Evolutionary conservation across 2,797 vertebrate species (phyloP), one percentile per base, ranked within the genome.

Genomic region (Melanotaenia nigrans): DNA sequence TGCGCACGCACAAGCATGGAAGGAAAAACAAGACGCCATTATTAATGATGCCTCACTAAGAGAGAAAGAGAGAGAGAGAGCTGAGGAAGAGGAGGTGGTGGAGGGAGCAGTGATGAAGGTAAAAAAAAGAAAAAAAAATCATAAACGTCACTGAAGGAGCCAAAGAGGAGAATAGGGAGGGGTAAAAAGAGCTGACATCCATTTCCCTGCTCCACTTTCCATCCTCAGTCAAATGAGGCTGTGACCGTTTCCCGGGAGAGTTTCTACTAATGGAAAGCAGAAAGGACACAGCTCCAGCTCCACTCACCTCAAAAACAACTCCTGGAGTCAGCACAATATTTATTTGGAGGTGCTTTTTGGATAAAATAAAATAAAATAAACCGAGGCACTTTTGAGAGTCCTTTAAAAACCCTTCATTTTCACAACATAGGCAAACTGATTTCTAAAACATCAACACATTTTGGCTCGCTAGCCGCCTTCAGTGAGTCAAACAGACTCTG

Each of bases 21-120:
- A 87, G 87, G 71, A 79, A 88, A 93, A 91, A 92, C 86, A 83
- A 84, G 92, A 88, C 85, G 90, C 94, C 93, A 95, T 95, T 94
- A 94, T 83, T 90, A 87, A 87, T 77, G 87, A 88, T 78, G 91
- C 77, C 78, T 70, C 33, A 3, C 79, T 69, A 38, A 28, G 33
- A 59, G 47, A 62, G 67, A 57, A 58, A 42, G 51, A 58, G 63
- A 24, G 71, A 45, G 67, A 40, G 20, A 5, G 20, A 35, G 61
- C 16, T 45, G 71, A 58, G 51, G 66, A 22, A 9, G 74, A 67
- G 3, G 68, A 36, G 12, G 63, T 56, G 65, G 60, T 55, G 62
- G 71, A 28, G 64, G 53, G 78, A 80, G 58, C 0, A 0, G 55
- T 12, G 65, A 75, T 75, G 68, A 79, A 71, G 73, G 64, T 72